These are phyloP conservation scores for Scrobipalpa costella DNA, from an alignment of 2,888 invertebrate genomes.

Conservation along the genomic window DNA sequence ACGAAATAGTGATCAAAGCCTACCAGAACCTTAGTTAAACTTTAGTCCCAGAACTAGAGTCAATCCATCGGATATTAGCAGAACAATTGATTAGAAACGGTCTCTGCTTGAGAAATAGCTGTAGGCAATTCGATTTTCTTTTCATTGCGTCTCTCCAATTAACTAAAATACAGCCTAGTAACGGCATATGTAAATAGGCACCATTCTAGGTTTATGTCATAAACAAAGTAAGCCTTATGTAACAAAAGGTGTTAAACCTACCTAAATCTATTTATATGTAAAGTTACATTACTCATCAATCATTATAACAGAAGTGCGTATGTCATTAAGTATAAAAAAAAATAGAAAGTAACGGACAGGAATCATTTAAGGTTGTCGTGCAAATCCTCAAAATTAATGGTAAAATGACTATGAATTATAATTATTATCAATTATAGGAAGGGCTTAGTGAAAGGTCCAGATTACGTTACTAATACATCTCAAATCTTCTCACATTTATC, in stretches of 20 bases:
- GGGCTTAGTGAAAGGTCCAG: conserved; percentile 19
- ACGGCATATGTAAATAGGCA: neutral
- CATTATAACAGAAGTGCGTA: no score
- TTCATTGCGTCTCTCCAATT: conserved; percentile 41
- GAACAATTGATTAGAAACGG: conserved; percentile 52
- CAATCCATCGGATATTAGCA: conserved; percentile 30
- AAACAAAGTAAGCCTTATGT: neutral
- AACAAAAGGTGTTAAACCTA: neutral
- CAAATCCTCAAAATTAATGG: neutral
- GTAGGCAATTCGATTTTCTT: conserved; percentile 47
- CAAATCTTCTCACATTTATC: conserved; percentile 16
- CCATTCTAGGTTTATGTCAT: neutral
- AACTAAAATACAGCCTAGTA: neutral
- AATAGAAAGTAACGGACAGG: no score
- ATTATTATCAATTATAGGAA: neutral
- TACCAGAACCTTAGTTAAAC: no score
- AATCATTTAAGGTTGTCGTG: no score
- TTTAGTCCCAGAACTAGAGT: neutral
- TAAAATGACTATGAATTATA: neutral
- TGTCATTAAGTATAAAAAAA: no score
- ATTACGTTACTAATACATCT: no score
- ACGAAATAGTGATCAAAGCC: no score
- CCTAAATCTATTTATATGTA: neutral
- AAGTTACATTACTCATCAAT: neutral
- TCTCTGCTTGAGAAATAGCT: conserved; percentile 46